A percentile compares a stretch with the other conserved stretches of the same genome.
Evolutionary conservation across 1,140 invertebrate genomes (phyloP).

Genomic region (Glossosoma conforme): DNA sequence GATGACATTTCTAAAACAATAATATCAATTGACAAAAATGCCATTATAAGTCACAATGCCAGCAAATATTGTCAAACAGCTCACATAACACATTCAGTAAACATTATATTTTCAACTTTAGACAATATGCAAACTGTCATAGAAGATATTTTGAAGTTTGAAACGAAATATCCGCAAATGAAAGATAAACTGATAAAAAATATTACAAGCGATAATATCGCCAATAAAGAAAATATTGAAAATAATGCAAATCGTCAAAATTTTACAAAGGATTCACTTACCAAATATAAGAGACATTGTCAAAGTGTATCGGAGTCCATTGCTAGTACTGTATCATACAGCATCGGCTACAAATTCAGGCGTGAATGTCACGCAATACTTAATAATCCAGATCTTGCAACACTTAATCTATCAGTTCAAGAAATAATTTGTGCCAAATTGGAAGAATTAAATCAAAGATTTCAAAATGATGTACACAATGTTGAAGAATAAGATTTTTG

Average conservation of each 20-base stretch:
- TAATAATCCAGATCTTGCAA: conserved; percentile 1
- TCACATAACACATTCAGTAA: neutral
- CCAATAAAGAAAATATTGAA: neutral
- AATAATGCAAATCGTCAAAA: neutral
- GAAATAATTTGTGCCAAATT: conserved; percentile 16
- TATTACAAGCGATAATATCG: too few relatives aligned
- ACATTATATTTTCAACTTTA: neutral
- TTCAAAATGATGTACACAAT: too few relatives aligned
- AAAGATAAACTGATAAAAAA: conserved; percentile 1
- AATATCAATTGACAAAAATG: conserved; percentile 1
- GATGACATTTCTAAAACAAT: neutral
- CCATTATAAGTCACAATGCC: neutral
- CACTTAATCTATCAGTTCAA: conserved; percentile 8
- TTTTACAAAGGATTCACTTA: too few relatives aligned
- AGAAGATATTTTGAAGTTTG: neutral
- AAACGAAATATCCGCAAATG: conserved; percentile 1
- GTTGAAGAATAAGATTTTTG: too few relatives aligned
- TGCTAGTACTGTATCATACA: conserved; percentile 14
- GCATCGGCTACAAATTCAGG: conserved; percentile 19
- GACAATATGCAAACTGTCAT: neutral
- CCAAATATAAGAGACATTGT: conserved; percentile 10
- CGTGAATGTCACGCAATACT: conserved; percentile 15
- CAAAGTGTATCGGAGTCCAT: conserved; percentile 21
- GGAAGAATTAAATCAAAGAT: conserved; percentile 9
- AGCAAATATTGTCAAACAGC: neutral